Base-by-base conservation (phyloP, 2,797 vertebrate genomes). In the Sebastes goodei region DNA sequence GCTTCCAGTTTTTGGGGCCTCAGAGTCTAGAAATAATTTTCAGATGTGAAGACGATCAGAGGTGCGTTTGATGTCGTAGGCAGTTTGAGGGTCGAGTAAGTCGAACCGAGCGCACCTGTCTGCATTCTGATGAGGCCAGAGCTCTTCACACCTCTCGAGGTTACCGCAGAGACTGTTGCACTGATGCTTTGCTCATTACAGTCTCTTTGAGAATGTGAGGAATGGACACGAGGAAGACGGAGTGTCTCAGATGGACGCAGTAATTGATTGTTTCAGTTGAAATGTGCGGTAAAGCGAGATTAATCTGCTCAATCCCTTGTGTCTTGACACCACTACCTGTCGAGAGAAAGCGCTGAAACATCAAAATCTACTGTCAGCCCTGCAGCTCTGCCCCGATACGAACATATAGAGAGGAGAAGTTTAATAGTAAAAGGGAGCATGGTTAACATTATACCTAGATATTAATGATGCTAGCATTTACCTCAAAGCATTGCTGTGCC, bases 41-140 rank as follows among this genome's bases (percentile, higher is more conserved):
- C 55, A 69, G 65, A 80, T 68, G 77, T 29, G 49, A 46, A 74
- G 71, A 59, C 20, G 52, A 88, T 89, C 76, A 70, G 73, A 85
- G 81, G 80, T 69, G 72, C 10, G 17, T 86, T 85, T 86, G 81
- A 91, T 82, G 81, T 87, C 21, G 9, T 69, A 77, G 74, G 56
- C 77, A 56, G 75, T 71, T 81, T 82, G 49, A 76, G 80, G 74
- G 59, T 68, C 3, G 71, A 64, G 77, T 30, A 68, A 82, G 83
- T 83, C 20, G 30, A 83, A 74, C 14, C 10, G 2, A 78, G 75
- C 2, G 71, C 62, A 81, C 76, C 66, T 64, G 73, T 86, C 78
- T 89, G 89, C 82, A 92, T 89, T 27, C 78, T 71, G 86, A 93
- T 89, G 65, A 90, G 83, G 55, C 29, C 1, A 10, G 8, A 66